These are phyloP conservation scores for Catocala nupta DNA, from an alignment of 2,888 invertebrate species.

Conservation along the genomic window DNA sequence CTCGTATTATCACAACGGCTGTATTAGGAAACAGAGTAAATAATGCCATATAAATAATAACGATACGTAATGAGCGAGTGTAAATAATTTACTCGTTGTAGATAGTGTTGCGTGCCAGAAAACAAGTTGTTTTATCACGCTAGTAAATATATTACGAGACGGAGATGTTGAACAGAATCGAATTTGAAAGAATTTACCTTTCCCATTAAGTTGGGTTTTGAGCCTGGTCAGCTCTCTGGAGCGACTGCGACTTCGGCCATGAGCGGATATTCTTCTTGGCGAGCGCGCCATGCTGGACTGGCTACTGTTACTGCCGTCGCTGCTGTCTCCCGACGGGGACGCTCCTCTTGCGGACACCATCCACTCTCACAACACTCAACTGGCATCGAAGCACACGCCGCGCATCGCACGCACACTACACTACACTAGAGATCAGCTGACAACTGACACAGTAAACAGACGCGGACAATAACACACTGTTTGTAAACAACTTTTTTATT, in stretches of 20 bases:
- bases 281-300: constrained; percentile 74
- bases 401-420: constrained; percentile 40
- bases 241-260: constrained; percentile 73
- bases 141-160: constrained; percentile 19
- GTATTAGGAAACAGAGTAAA: neutral
- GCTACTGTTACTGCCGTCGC: constrained; percentile 17
- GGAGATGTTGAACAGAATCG: neutral
- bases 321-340: constrained; percentile 22
- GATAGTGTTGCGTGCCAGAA: constrained; percentile 21
- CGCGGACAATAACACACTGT: constrained; percentile 35
- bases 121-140: constrained; percentile 37
- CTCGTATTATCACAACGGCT: no score
- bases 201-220: constrained; percentile 75
- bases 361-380: constrained; percentile 14
- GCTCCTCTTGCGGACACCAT: constrained; percentile 35
- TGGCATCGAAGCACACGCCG: constrained; percentile 30
- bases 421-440: constrained; percentile 39
- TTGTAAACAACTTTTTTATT: constrained; percentile 51
- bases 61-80: neutral
- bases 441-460: constrained; percentile 31
- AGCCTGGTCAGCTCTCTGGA: constrained; percentile 76
- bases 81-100: constrained; percentile 14
- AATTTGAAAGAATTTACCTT: constrained; percentile 64
- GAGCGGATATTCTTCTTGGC: constrained; percentile 74
- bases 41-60: neutral